Evolutionary conservation across 2,113 vertebrate genomes (phyloP), one percentile per base, ranked within the genome.

Genomic region (Chaetodon trifascialis): DNA sequence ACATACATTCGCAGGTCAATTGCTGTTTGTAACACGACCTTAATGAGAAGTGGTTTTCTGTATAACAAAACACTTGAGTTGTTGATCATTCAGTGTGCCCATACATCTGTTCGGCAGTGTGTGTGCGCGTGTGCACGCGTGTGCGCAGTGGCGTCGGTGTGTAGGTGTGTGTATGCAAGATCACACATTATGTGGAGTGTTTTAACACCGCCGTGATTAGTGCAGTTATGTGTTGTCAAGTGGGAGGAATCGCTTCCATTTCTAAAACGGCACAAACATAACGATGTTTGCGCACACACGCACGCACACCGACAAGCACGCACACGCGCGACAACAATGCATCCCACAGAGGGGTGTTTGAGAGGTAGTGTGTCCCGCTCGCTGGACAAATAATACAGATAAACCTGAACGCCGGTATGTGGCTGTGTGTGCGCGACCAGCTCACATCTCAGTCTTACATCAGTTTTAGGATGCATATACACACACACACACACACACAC

Each of bases 191-290:
- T 83, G 83, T 92, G 71, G 83, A 93, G 93, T 82, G 90, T 84
- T 94, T 90, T 90, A 92, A 92, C 86, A 87, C 76, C 11, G 90
- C 83, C 79, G 79, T 91, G 80, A 84, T 90, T 91, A 90, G 82
- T 84, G 87, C 81, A 79, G 85, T 79, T 88, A 74, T 91, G 87
- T 87, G 89, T 88, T 89, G 88, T 95, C 90, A 92, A 94, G 94
- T 95, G 91, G 93, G 88, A 93, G 83, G 90, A 92, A 93, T 94
- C 87, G 54, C 89, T 92, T 90, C 89, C 88, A 90, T 91, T 94
- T 94, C 76, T 88, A 79, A 90, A 89, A 82, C 82, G 82, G 76
- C 67, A 70, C 75, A 83, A 90, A 89, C 82, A 87, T 78, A 85
- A 91, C 84, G 46, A 66, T 75, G 84, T 86, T 88, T 77, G 56